Evolutionary conservation across 2,888 invertebrate genomes (phyloP).

Genomic region (Imbricaverruca yamaguchii): DNA sequence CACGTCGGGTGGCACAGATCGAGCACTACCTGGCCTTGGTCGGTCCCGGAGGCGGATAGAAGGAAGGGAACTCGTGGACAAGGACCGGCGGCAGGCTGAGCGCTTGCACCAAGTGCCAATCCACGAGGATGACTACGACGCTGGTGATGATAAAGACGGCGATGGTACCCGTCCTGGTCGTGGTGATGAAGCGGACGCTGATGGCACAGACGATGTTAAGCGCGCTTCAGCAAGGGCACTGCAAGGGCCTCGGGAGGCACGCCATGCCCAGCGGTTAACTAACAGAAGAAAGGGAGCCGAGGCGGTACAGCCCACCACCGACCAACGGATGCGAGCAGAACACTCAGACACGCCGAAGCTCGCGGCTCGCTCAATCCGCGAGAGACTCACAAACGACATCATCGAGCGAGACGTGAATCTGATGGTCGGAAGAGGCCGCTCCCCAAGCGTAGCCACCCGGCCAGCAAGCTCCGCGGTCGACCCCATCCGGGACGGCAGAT

Average conservation of each 20-base stretch:
- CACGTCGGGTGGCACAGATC: no score
- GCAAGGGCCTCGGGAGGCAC: no score
- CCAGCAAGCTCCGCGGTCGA: background rate
- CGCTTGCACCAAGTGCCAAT: no score
- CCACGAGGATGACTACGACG: conserved; percentile 34
- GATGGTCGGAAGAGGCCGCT: conserved; percentile 14
- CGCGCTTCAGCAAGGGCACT: no score
- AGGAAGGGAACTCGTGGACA: background rate
- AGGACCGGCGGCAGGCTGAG: background rate
- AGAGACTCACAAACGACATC: background rate
- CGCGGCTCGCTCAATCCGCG: no score
- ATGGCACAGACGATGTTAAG: no score
- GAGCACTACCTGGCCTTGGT: no score
- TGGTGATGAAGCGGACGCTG: conserved; percentile 35
- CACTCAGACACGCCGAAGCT: no score
- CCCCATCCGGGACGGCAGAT: background rate
- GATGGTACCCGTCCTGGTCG: conserved; percentile 37
- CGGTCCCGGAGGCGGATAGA: no score
- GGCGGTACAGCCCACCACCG: conserved; percentile 42
- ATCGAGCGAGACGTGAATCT: conserved; percentile 1
- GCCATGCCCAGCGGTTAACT: no score
- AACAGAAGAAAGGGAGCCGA: conserved; percentile 38
- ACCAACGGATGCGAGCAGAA: background rate
- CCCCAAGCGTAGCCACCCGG: background rate
- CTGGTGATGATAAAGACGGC: conserved; percentile 53